A percentile compares a stretch with the other conserved stretches of the same genome.
Conservation (phyloP, 2,113 vertebrate genomes). For the Gobiocypris rarus region DNA sequence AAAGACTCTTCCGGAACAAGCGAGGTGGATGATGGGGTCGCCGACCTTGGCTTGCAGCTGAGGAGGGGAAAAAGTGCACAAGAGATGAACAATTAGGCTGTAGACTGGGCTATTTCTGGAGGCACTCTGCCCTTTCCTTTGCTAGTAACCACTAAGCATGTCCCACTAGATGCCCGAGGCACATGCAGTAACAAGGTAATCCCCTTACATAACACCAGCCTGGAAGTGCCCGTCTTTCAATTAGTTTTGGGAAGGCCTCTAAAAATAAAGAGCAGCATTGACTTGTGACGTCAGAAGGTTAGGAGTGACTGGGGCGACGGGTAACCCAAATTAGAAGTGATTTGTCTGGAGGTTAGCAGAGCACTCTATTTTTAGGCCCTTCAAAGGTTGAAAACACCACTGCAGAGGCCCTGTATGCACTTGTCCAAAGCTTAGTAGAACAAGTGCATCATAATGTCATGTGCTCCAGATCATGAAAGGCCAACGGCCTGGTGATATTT, state of each 20-base stretch:
- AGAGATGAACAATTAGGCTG: slow-evolving; percentile 75
- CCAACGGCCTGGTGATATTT: slow-evolving; percentile 68
- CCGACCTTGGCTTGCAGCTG: slow-evolving; percentile 76
- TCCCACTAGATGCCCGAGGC: slow-evolving; percentile 58
- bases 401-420: slow-evolving; percentile 50
- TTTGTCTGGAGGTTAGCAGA: slow-evolving; percentile 61
- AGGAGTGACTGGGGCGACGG: slow-evolving; percentile 38
- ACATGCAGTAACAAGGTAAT: slow-evolving; percentile 71
- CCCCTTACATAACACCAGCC: slow-evolving; percentile 74
- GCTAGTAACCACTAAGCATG: slow-evolving; percentile 46
- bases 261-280: slow-evolving; percentile 70
- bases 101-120: slow-evolving; percentile 75
- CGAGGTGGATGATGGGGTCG: slow-evolving; percentile 79
- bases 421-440: slow-evolving; percentile 64
- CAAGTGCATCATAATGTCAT: slow-evolving; percentile 64
- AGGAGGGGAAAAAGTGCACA: slow-evolving; percentile 66
- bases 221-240: slow-evolving; percentile 62
- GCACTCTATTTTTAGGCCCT: slow-evolving; percentile 75
- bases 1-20: slow-evolving; percentile 80
- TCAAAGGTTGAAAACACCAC: slow-evolving; percentile 69
- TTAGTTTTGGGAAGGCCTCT: slow-evolving; percentile 66
- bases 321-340: slow-evolving; percentile 54
- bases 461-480: slow-evolving; percentile 62
- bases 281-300: slow-evolving; percentile 63
- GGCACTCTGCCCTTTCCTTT: slow-evolving; percentile 49